phyloP scores from a whole-genome alignment of 2,888 invertebrate genomes.

The Eubasilissa splendida region DNA sequence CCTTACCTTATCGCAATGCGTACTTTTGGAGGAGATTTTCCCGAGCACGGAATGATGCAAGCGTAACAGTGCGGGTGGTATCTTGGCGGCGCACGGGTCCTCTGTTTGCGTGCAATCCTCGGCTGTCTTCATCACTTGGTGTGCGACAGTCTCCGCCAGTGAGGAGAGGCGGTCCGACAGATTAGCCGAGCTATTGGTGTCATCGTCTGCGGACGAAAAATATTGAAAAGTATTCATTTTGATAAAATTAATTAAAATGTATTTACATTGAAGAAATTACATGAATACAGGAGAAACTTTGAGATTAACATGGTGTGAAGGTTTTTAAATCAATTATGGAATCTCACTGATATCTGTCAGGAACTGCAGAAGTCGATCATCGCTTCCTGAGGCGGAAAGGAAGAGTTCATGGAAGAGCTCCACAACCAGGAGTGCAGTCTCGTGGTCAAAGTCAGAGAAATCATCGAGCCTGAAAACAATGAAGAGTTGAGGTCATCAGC shows the following conservation, averaged over 20 bases:
- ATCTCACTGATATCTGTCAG: slow-evolving; percentile 45
- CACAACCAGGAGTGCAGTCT: slow-evolving; percentile 48
- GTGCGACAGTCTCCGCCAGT: slow-evolving; percentile 36
- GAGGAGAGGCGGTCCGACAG: slow-evolving; percentile 40
- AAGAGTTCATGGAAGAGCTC: slow-evolving; percentile 51
- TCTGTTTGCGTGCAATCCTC: slow-evolving; percentile 35
- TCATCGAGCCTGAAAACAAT: slow-evolving; percentile 47
- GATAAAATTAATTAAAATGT: no score
- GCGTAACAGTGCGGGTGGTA: slow-evolving; percentile 43
- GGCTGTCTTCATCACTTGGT: slow-evolving; percentile 40
- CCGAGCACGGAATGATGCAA: slow-evolving; percentile 36
- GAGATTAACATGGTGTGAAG: no score
- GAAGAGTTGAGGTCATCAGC: not conserved
- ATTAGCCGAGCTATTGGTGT: not conserved
- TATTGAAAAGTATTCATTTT: no score
- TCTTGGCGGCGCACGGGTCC: slow-evolving; percentile 46
- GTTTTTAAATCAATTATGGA: no score
- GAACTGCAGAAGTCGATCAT: slow-evolving; percentile 44
- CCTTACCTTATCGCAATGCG: slow-evolving; percentile 47
- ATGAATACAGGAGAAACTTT: no score
- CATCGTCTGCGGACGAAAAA: not conserved
- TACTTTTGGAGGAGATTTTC: slow-evolving; percentile 39
- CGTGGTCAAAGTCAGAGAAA: slow-evolving; percentile 53
- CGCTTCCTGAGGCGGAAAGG: slow-evolving; percentile 22
- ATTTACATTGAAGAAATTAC: no score